Evolutionary conservation across 1,140 invertebrate species (phyloP).

Genomic region (Spodoptera frugiperda): DNA sequence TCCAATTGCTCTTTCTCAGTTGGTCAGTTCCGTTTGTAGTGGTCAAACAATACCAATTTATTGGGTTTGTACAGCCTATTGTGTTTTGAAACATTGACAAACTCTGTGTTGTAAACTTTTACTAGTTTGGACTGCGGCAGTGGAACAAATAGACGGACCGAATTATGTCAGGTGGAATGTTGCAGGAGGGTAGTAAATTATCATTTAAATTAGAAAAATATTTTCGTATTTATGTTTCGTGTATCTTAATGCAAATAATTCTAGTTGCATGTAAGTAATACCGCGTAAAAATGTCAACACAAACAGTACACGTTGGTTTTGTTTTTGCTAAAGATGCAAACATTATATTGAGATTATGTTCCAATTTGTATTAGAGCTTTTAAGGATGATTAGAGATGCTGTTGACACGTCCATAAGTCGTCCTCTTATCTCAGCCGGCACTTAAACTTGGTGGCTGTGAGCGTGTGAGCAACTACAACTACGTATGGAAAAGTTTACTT

Average conservation of each 20-base stretch:
- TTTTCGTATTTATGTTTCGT: no score
- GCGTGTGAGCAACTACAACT: background rate
- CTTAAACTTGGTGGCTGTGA: constrained; percentile 18
- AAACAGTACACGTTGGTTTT: no score
- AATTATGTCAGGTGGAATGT: no score
- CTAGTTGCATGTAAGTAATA: no score
- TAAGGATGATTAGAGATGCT: background rate
- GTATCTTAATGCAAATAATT: no score
- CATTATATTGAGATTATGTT: no score
- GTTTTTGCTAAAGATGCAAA: no score
- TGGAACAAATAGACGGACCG: background rate
- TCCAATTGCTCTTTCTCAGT: constrained; percentile 43
- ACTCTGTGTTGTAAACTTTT: constrained; percentile 3
- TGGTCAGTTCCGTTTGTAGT: constrained; percentile 1
- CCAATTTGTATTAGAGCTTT: no score
- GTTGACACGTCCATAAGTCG: constrained; percentile 10
- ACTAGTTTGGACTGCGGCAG: constrained; percentile 2
- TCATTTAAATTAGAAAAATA: no score
- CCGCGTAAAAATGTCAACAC: no score
- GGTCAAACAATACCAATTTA: constrained; percentile 40
- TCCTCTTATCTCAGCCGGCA: constrained; percentile 24
- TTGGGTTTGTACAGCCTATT: constrained; percentile 14
- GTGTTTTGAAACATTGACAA: constrained; percentile 28
- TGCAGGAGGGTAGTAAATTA: no score
- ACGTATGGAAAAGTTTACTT: constrained; percentile 44